A percentile compares a stretch with the other conserved stretches of the same genome.
Evolutionary conservation across 1,140 invertebrate genomes (phyloP).

Genomic region (Drosophila bocqueti): DNA sequence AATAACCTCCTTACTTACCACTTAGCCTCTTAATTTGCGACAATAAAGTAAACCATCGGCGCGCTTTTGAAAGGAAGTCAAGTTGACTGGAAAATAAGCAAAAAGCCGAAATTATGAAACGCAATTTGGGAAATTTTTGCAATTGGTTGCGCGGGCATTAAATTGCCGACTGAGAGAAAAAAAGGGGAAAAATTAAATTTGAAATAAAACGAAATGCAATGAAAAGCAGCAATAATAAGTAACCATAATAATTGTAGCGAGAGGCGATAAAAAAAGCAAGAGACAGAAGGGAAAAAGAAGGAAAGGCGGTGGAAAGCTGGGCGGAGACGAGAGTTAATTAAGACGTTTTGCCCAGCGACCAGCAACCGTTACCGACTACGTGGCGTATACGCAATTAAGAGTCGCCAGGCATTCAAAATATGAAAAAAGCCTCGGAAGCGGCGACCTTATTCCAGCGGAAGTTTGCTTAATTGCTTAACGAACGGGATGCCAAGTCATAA

Average conservation of each 20-base stretch:
- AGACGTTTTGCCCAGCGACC: constrained; percentile 77
- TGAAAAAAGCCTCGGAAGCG: constrained; percentile 77
- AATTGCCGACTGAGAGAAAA: constrained; percentile 57
- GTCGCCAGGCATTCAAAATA: constrained; percentile 68
- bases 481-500: constrained; percentile 4
- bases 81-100: constrained; percentile 55
- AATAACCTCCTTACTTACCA: background rate
- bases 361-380: constrained; percentile 72
- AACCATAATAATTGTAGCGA: constrained; percentile 80
- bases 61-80: constrained; percentile 63
- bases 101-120: constrained; percentile 71
- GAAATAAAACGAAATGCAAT: constrained; percentile 68
- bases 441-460: constrained; percentile 70
- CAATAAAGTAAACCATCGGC: constrained; percentile 72
- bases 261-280: constrained; percentile 66
- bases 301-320: constrained; percentile 26
- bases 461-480: constrained; percentile 73
- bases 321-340: constrained; percentile 75
- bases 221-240: constrained; percentile 78
- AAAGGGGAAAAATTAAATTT: constrained; percentile 23
- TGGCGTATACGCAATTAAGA: constrained; percentile 77
- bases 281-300: constrained; percentile 12
- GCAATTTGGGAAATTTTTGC: constrained; percentile 81
- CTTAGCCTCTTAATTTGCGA: constrained; percentile 71
- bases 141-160: constrained; percentile 78